Evolutionary conservation across 2,797 vertebrate species (phyloP), one percentile per base, ranked within the genome.

Genomic region (Amblyopsis hoosieri): DNA sequence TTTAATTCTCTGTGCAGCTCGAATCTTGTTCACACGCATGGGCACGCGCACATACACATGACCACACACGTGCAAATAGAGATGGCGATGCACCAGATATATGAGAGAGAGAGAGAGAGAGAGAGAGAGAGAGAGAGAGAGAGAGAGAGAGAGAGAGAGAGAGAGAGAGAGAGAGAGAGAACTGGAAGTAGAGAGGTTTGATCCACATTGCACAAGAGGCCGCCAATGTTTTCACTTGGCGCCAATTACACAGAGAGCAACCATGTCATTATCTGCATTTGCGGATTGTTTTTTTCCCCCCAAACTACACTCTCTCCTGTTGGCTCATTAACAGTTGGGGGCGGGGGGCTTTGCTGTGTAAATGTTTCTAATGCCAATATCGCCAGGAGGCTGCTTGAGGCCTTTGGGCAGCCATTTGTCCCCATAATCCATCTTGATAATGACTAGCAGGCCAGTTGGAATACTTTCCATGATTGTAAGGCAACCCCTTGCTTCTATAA

Each of bases 261-360:
- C 84, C 84, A 82, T 91, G 87, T 90, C 82, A 89, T 90, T 89
- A 91, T 89, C 82, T 82, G 83, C 81, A 79, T 88, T 90, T 87
- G 87, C 19, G 74, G 79, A 85, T 87, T 85, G 76, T 82, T 66
- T 85, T 85, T 89, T 82, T 82, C 84, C 83, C n/a, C 8, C 37
- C 1, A 85, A 88, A 89, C 84, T 87, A 66, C 59, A 59, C 84
- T 79, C 84, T 79, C 64, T 63, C 69, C 84, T 78, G 79, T 76
- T 83, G 79, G 84, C 84, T 89, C 84, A 87, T 89, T 89, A 89
- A 88, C 82, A 86, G 80, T 85, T 71, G 58, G 66, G 48, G 66
- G 14, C 12, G 33, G 58, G 69, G 74, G 74, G 51, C 60, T 72
- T 84, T 74, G 77, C 75, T 78, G 71, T 85, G 78, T 80, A 85